Conservation (phyloP, 2,888 invertebrate genomes). For the Volucella inflata region DNA sequence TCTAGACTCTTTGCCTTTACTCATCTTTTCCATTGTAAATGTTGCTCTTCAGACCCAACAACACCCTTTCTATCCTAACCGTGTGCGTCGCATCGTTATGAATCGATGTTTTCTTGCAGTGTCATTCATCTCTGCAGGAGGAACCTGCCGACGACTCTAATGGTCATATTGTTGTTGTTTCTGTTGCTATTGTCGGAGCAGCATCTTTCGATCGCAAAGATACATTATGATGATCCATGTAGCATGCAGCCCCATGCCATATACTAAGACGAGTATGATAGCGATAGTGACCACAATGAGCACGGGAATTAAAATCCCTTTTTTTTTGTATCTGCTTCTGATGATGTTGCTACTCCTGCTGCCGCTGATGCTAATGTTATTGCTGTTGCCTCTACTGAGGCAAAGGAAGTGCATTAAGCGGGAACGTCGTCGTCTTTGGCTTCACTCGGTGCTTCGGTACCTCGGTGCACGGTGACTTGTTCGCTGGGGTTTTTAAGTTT, state of each 20-base stretch:
- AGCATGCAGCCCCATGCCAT: constrained; percentile 47
- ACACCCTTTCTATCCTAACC: not conserved
- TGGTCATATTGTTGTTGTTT: constrained; percentile 58
- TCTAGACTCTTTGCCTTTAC: constrained; percentile 8
- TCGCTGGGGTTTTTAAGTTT: constrained; percentile 39
- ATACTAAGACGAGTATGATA: constrained; percentile 1
- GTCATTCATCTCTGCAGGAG: constrained; percentile 67
- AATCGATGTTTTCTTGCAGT: constrained; percentile 69
- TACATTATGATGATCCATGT: constrained; percentile 68
- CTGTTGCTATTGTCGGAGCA: constrained; percentile 32
- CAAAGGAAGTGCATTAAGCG: constrained; percentile 59
- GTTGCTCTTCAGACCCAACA: constrained; percentile 4
- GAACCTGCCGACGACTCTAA: constrained; percentile 70
- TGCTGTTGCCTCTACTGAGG: not conserved
- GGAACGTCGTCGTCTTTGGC: constrained; percentile 32
- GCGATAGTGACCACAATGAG: constrained; percentile 59
- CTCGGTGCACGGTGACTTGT: constrained; percentile 2
- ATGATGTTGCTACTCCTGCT: constrained; percentile 27
- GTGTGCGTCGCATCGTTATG: constrained; percentile 40
- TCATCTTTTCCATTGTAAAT: constrained; percentile 13
- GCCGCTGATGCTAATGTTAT: not conserved
- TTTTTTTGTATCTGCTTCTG: constrained; percentile 65
- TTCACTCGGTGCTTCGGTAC: not conserved
- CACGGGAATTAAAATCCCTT: constrained; percentile 72
- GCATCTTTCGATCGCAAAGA: constrained; percentile 45